Evolutionary conservation across 1,140 invertebrate species (phyloP), one percentile per base, ranked within the genome.

Genomic region (Drosophila trapezifrons): DNA sequence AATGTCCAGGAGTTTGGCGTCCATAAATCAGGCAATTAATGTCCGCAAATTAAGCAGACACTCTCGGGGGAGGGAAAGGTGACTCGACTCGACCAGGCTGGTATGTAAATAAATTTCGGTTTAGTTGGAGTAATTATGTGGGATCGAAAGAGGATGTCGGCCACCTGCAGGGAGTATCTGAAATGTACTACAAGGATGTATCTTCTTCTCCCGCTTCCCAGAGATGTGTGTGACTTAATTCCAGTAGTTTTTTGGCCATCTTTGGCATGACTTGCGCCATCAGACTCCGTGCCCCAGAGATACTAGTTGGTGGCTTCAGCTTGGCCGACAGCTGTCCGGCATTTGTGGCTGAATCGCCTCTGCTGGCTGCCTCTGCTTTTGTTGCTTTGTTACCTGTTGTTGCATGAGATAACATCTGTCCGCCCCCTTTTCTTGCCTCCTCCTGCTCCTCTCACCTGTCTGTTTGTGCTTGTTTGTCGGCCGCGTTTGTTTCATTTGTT

Each of bases 361-460:
- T 20, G 29, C 29, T 35, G 32, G 32, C 51, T 37, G 51, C 29
- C 51, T 54, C 51, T n/a, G 22, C 79, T 83, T 70, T 62, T 78
- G 62, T 12, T 71, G 76, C 17, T 57, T 60, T 76, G 54, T 37
- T 45, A 64, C 54, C 35, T 37, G 43, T 56, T 80, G 69, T 85
- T 73, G 78, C 67, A 87, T 87, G 86, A 79, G 86, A 62, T 70
- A 79, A 86, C 84, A 86, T 87, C 76, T 77, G 74, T 55, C 70
- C 70, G 49, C 64, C 67, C 25, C 49, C 29, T 43, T 15, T 42
- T 54, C 35, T 27, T 22, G 17, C n/a, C n/a, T n/a, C 47, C 17
- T 25, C 15, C 25, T 20, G 45, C 15, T 15, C 22, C 13, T 5
- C 47, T 69, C 40, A 54, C 37, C 63, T 70, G 40, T 56, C 37